Conservation (phyloP, 2,797 vertebrate species). For the Lepidocolaptes lacrymiger region DNA sequence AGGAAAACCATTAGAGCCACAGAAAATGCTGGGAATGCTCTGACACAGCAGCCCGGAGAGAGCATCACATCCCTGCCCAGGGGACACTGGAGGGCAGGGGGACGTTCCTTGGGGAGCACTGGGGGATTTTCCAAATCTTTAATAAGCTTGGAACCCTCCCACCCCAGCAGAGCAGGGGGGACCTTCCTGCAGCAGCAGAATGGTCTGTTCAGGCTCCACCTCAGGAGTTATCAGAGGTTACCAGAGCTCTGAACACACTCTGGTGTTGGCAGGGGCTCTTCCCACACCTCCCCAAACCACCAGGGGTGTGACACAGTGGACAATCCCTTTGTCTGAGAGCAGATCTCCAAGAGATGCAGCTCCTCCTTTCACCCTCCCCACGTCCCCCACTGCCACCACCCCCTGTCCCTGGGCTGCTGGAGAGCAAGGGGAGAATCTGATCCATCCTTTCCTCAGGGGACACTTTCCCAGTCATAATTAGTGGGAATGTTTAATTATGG, state of each 20-base stretch:
- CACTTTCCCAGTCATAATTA: background rate
- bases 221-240: background rate
- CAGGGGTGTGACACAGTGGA: background rate
- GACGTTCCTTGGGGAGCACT: background rate
- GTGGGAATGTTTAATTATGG: background rate
- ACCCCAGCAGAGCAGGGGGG: background rate
- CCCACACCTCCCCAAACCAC: background rate
- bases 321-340: background rate
- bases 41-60: background rate
- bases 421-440: background rate
- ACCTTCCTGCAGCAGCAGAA: background rate
- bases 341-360: background rate
- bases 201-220: background rate
- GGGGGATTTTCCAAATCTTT: background rate
- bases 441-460: background rate
- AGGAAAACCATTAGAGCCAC: constrained; percentile 25
- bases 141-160: background rate
- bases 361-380: background rate
- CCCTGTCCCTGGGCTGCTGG: background rate
- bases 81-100: background rate
- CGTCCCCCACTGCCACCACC: background rate
- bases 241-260: background rate
- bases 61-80: background rate
- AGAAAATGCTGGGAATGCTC: background rate
- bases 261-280: background rate